A percentile compares a stretch with the other conserved stretches of the same genome.
Evolutionary conservation across 2,797 vertebrate species (phyloP).

Genomic region (Mycteria americana): DNA sequence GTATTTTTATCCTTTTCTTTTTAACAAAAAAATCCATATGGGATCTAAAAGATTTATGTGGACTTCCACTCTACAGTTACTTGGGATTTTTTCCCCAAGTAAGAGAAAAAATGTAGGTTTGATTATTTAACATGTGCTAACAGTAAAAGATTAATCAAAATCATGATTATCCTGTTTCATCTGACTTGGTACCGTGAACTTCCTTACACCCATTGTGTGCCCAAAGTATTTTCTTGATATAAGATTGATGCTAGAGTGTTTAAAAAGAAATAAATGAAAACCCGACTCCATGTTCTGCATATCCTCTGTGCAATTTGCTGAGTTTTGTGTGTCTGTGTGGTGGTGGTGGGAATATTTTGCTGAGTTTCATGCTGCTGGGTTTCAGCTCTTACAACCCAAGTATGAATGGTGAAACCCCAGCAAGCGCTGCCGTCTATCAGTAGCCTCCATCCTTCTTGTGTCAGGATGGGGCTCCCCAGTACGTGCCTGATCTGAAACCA

Average conservation of each 20-base stretch:
- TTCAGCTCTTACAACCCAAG: background rate
- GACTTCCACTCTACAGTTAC: background rate
- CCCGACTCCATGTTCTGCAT: fast-evolving
- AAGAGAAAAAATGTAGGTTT: background rate
- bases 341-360: background rate
- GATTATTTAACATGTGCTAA: background rate
- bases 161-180: background rate
- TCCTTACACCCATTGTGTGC: background rate
- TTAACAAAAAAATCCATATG: background rate
- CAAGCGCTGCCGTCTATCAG: background rate
- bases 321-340: background rate
- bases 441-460: background rate
- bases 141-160: background rate
- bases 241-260: background rate
- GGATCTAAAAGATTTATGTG: background rate
- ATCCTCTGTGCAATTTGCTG: background rate
- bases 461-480: background rate
- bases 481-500: background rate
- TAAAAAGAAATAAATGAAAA: background rate
- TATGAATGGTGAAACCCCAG: background rate
- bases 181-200: background rate
- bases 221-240: background rate
- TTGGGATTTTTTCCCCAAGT: background rate
- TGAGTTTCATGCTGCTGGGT: background rate
- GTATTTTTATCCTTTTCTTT: background rate